A percentile compares a stretch with the other conserved stretches of the same genome.
Conservation (phyloP, 2,797 vertebrate species). For the Fistularia tabacaria region DNA sequence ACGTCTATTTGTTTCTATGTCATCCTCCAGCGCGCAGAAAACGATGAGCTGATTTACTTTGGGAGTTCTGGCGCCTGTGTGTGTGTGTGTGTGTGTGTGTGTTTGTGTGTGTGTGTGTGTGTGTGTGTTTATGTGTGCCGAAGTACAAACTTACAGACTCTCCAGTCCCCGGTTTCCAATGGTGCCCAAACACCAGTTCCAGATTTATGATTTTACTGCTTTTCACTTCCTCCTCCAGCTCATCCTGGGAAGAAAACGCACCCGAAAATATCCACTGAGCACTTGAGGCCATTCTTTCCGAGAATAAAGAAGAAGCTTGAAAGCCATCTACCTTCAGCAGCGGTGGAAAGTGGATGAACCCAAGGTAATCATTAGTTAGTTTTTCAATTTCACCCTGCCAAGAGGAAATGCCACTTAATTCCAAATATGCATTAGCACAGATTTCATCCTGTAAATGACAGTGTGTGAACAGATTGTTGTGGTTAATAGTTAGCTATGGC, state of each 20-base stretch:
- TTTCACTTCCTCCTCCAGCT: constrained; percentile 62
- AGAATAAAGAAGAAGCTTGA: constrained; percentile 8
- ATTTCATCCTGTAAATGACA: constrained; percentile 8
- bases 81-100: constrained; percentile 5
- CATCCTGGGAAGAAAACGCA: constrained; percentile 53
- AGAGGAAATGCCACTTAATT: constrained; percentile 34
- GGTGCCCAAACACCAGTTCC: constrained; percentile 94
- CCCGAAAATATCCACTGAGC: constrained; percentile 5
- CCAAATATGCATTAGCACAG: constrained; percentile 1
- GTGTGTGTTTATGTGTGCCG: neutral
- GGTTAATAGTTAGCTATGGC: constrained; percentile 13
- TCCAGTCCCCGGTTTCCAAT: constrained; percentile 89
- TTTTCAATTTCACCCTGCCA: constrained; percentile 91
- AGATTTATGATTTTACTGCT: constrained; percentile 67
- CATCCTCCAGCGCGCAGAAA: too few species aligned
- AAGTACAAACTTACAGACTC: constrained; percentile 75
- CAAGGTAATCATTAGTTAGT: constrained; percentile 89
- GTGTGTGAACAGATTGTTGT: neutral
- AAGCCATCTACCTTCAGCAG: constrained; percentile 83
- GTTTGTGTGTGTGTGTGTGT: constrained; percentile 15
- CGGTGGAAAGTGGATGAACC: constrained; percentile 93
- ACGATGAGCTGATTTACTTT: too few species aligned
- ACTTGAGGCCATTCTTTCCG: neutral
- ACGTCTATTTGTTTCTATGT: too few species aligned
- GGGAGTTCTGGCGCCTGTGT: constrained; percentile 4